Base-by-base conservation (phyloP, 2,113 vertebrate genomes). In the Conger conger region DNA sequence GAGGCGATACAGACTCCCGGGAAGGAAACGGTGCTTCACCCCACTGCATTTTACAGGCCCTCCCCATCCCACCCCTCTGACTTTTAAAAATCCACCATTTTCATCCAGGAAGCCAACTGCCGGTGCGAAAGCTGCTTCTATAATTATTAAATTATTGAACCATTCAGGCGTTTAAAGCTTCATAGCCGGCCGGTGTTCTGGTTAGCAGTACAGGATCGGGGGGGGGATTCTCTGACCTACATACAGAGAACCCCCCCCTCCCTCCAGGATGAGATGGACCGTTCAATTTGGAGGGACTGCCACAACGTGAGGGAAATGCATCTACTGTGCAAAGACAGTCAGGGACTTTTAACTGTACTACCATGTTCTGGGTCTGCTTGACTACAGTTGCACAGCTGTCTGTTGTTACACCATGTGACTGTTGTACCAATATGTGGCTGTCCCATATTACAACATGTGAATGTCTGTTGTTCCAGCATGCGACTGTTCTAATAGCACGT, bases 91-190 rank as follows among this genome's bases (percentile, higher is more conserved):
- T 27, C n/a, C 27, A 13, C 27, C 68, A 2, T 30, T 73, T 73
- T 33, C n/a, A 73, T 33, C n/a, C 27, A 8, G 68, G 68, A 73
- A 73, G 11, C 68, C 27, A 30, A 73, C 27, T n/a, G 68, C 0
- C 68, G 30, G 68, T 73, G 68, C 27, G n/a, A 63, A 73, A 73
- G 68, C 1, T n/a, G n/a, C 68, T 33, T 33, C 68, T 30, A 30
- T 13, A 73, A 73, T 73, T 33, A 73, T 73, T 73, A 73, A 73
- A 73, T 73, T 73, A 73, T 73, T 73, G 68, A 73, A 73, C n/a
- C 68, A 33, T 73, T 73, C 27, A 13, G 68, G 68, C 27, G 27
- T 30, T 73, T 73, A 73, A 73, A 73, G 68, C 33, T 73, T 73
- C 27, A 73, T 73, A 73, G 68, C 13, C 9, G n/a, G 68, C 68